These are phyloP conservation scores for Symphodus melops DNA, from an alignment of 2,113 vertebrate genomes.

Conservation along the genomic window DNA sequence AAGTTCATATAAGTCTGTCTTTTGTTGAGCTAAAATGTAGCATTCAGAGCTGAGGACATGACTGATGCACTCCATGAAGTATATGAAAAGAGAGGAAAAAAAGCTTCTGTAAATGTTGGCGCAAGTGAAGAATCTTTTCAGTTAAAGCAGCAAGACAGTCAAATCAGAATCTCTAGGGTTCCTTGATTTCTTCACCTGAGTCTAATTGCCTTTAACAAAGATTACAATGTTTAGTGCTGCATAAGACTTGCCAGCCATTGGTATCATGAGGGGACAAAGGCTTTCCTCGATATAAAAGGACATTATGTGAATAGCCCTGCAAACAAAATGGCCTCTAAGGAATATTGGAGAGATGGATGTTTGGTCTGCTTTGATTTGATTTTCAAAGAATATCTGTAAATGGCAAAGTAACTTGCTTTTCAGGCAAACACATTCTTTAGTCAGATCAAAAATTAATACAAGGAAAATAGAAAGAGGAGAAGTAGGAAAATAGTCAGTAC, in stretches of 20 bases:
- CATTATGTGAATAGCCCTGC: constrained; percentile 21
- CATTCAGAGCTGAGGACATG: background rate
- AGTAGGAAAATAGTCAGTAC: background rate
- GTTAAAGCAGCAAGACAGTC: too few species aligned
- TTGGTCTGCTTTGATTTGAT: background rate
- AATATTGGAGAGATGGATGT: constrained; percentile 4
- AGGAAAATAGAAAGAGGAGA: background rate
- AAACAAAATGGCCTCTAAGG: constrained; percentile 12
- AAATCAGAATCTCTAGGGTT: too few species aligned
- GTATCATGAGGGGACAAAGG: constrained; percentile 16
- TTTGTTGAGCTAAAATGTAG: constrained; percentile 1
- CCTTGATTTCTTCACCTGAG: constrained; percentile 2
- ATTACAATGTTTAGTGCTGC: constrained; percentile 28
- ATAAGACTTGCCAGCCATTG: constrained; percentile 21
- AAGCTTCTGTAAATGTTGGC: constrained; percentile 4
- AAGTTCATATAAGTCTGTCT: background rate
- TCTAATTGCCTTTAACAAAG: constrained; percentile 45
- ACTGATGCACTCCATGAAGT: too few species aligned
- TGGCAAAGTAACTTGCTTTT: constrained; percentile 23
- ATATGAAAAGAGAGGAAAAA: background rate
- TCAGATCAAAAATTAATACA: constrained; percentile 19
- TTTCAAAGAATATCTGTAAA: constrained; percentile 30
- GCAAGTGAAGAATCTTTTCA: too few species aligned
- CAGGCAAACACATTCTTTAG: background rate
- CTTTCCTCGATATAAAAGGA: constrained; percentile 25